phyloP scores from a whole-genome alignment of 1,140 invertebrate species.

The Zaprionus davidi region DNA sequence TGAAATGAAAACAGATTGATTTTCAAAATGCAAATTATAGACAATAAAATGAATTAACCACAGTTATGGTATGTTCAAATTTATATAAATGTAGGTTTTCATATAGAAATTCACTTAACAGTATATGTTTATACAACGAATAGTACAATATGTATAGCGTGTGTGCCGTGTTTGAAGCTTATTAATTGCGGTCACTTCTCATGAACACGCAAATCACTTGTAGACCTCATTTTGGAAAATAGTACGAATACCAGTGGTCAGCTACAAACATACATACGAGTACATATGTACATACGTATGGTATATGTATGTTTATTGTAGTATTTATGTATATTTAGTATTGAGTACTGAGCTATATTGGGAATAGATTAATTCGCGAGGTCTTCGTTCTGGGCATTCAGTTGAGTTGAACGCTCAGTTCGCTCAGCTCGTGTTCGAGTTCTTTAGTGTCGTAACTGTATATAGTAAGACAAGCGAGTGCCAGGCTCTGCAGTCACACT shows the following conservation, averaged over 20 bases:
- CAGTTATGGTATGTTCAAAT: no score
- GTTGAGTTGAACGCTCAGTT: constrained; percentile 1
- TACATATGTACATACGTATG: no score
- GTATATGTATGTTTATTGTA: no score
- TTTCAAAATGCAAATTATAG: no score
- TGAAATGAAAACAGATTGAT: no score
- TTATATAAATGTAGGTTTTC: not conserved
- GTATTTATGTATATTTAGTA: not conserved
- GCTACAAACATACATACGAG: no score
- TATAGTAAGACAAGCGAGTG: constrained; percentile 13
- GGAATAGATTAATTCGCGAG: constrained; percentile 7
- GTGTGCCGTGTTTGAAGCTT: constrained; percentile 1
- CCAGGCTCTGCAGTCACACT: constrained; percentile 25
- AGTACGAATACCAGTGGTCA: not conserved
- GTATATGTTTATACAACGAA: no score
- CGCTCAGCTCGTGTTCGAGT: not conserved
- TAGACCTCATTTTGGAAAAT: constrained; percentile 2
- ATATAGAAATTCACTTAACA: not conserved
- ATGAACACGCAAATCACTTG: not conserved
- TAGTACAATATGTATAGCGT: not conserved
- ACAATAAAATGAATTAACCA: no score
- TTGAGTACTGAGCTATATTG: not conserved
- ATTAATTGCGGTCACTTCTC: constrained; percentile 26
- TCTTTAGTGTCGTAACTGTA: constrained; percentile 19
- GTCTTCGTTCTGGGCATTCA: not conserved